phyloP scores from a whole-genome alignment of 2,113 vertebrate species.

The Hippocampus zosterae region DNA sequence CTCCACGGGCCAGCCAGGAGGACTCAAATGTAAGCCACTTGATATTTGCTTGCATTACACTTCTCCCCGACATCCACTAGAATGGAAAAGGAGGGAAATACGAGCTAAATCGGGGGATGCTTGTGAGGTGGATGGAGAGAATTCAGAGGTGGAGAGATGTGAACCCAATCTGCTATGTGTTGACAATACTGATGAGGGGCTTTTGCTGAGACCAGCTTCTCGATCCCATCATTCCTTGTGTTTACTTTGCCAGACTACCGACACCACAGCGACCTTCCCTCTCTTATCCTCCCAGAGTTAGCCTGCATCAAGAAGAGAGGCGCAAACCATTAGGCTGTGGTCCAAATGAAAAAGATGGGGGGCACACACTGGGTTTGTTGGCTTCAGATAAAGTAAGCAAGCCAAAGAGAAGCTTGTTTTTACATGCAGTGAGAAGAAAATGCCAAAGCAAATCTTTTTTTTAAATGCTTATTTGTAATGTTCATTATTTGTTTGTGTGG shows the following conservation, averaged over 20 bases:
- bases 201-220: constrained; percentile 59
- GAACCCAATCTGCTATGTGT: constrained; percentile 69
- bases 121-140: constrained; percentile 38
- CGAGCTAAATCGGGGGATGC: constrained; percentile 57
- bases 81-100: constrained; percentile 56
- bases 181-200: constrained; percentile 68
- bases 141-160: constrained; percentile 41
- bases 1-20: constrained; percentile 7
- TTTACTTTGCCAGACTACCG: constrained; percentile 58
- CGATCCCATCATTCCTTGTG: constrained; percentile 64
- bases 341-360: background rate
- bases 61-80: constrained; percentile 45
- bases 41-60: constrained; percentile 54
- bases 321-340: background rate
- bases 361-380: background rate
- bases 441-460: background rate
- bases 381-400: background rate
- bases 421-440: background rate
- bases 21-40: constrained; percentile 42
- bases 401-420: background rate
- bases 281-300: constrained; percentile 13
- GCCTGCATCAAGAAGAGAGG: constrained; percentile 28
- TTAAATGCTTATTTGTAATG: background rate
- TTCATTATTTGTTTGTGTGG: background rate
- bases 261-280: constrained; percentile 17